Conservation (phyloP, 1,140 invertebrate genomes). For the Manduca sexta region DNA sequence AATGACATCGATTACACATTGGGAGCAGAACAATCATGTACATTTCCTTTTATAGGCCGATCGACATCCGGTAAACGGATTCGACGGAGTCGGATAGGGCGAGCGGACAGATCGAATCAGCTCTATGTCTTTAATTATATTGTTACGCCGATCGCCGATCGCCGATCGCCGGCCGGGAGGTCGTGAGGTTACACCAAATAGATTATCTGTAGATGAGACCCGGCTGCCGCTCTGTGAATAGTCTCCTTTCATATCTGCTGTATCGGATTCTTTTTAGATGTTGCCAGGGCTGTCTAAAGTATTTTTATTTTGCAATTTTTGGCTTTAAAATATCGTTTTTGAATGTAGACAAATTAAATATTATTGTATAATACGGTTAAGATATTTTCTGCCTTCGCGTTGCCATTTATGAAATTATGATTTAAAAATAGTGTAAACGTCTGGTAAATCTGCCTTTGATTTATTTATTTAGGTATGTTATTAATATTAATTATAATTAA, state of each 20-base stretch:
- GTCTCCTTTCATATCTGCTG: slow-evolving; percentile 55
- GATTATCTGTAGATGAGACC: slow-evolving; percentile 65
- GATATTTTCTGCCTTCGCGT: no score
- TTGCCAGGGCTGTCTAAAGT: no score
- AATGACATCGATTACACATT: slow-evolving; percentile 53
- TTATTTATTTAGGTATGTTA: no score
- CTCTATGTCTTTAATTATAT: slow-evolving; percentile 70
- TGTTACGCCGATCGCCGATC: slow-evolving; percentile 52
- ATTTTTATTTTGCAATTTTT: no score
- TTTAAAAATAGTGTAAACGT: no score
- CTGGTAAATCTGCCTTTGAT: no score
- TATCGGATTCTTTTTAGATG: slow-evolving; percentile 50
- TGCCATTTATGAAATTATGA: no score
- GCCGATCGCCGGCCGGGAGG: slow-evolving; percentile 44
- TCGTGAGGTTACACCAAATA: slow-evolving; percentile 70
- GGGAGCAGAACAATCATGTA: slow-evolving; percentile 45
- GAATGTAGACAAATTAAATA: no score
- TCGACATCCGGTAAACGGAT: slow-evolving; percentile 46
- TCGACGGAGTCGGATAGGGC: slow-evolving; percentile 23
- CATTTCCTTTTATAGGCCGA: slow-evolving; percentile 46
- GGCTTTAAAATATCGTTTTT: no score
- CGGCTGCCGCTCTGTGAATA: slow-evolving; percentile 64
- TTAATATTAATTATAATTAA: no score
- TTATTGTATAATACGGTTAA: no score
- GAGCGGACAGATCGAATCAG: slow-evolving; percentile 9